phyloP scores from a whole-genome alignment of 2,888 invertebrate species.

The Laothoe populi region DNA sequence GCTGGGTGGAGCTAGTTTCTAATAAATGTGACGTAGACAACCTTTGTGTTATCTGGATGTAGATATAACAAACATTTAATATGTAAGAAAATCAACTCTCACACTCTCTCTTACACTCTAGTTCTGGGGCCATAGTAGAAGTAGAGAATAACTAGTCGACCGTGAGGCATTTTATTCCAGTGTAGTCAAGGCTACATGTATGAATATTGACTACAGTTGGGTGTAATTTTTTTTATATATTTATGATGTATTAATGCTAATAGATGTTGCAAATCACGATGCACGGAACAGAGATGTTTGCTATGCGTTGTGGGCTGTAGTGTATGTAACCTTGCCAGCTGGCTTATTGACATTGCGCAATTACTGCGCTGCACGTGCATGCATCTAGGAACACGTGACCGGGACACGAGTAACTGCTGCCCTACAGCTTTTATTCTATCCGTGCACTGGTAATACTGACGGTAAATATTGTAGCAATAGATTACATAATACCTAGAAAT shows the following conservation, averaged over 20 bases:
- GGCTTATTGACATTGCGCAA: slow-evolving; percentile 66
- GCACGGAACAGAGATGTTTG: slow-evolving; percentile 46
- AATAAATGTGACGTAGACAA: no score
- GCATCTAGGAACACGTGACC: slow-evolving; percentile 52
- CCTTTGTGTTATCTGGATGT: no score
- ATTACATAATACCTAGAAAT: slow-evolving; percentile 8
- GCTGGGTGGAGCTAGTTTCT: no score
- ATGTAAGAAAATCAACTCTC: no score
- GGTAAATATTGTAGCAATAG: not conserved
- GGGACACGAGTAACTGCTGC: slow-evolving; percentile 53
- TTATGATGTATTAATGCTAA: not conserved
- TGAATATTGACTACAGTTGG: no score
- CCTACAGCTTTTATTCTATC: slow-evolving; percentile 47
- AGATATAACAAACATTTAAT: no score
- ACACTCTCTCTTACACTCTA: no score
- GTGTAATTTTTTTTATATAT: not conserved
- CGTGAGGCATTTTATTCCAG: no score
- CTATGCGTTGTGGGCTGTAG: slow-evolving; percentile 49
- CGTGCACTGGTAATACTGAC: slow-evolving; percentile 13
- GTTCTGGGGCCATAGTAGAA: no score
- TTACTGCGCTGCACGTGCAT: slow-evolving; percentile 61
- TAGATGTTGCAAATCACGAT: slow-evolving; percentile 35
- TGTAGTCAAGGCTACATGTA: not conserved
- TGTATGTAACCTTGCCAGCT: slow-evolving; percentile 65
- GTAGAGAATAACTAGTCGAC: no score